A percentile compares a stretch with the other conserved stretches of the same genome.
Conservation (phyloP, 2,113 vertebrate genomes). For the Speoplatyrhinus poulsoni region DNA sequence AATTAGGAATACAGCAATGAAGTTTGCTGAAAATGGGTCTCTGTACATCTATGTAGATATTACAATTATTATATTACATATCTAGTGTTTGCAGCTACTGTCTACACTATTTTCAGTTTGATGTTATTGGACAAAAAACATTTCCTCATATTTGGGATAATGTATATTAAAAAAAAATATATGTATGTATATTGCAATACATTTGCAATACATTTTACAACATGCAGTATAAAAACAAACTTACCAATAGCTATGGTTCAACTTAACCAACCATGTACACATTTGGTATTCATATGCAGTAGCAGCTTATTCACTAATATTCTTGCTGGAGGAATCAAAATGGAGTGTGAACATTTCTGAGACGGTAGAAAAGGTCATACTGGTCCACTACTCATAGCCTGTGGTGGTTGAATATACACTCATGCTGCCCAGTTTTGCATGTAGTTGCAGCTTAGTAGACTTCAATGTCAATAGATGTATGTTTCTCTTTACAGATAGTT, state of each 20-base stretch:
- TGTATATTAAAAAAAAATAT: too few relatives aligned
- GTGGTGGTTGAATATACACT: not conserved
- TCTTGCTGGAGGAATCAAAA: conserved; percentile 22
- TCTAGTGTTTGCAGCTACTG: too few relatives aligned
- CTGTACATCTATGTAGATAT: too few relatives aligned
- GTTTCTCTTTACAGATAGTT: not conserved
- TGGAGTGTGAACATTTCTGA: not conserved
- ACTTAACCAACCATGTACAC: not conserved
- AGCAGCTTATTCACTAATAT: conserved; percentile 14
- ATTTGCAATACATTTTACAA: conserved; percentile 1
- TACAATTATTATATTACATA: too few relatives aligned
- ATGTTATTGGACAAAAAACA: too few relatives aligned
- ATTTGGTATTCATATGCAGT: too few relatives aligned
- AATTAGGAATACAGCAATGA: too few relatives aligned
- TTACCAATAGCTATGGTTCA: not conserved
- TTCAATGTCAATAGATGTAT: not conserved
- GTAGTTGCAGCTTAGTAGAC: conserved; percentile 3
- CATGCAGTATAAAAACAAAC: not conserved
- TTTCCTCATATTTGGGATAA: too few relatives aligned
- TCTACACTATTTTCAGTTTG: too few relatives aligned
- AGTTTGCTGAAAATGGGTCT: too few relatives aligned
- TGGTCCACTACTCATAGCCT: not conserved
- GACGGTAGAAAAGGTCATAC: not conserved
- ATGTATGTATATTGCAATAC: not conserved
- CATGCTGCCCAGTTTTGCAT: not conserved